Evolutionary conservation across 1,140 invertebrate genomes (phyloP), one percentile per base, ranked within the genome.

Genomic region (Asobara japonica): DNA sequence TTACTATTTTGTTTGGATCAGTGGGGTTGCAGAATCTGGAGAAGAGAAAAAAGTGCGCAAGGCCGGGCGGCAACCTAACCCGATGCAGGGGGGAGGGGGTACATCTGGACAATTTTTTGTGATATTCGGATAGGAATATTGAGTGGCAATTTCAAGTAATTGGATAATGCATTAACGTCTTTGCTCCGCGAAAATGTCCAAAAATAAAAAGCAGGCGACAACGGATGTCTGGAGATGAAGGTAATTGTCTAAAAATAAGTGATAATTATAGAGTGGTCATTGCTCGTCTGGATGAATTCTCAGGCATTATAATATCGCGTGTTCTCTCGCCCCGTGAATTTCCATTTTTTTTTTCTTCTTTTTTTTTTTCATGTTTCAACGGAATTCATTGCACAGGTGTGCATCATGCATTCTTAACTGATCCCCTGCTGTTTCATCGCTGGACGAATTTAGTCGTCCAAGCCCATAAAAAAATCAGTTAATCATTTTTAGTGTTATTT

Each of bases 351-450:
- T n/a, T n/a, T n/a, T n/a, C n/a, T n/a, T n/a, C n/a, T n/a, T n/a
- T n/a, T n/a, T n/a, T n/a, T n/a, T n/a, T n/a, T n/a, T n/a, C 67
- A 69, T 69, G 67, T 69, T 69, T 31, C 67, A 33, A 33, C 33
- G 67, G 67, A 69, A 69, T 69, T 69, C 60, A 69, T 69, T 69
- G 60, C 48, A 51, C 51, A 56, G 51, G 51, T 56, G 51, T 56
- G 51, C 51, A 56, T 56, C 51, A 56, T 56, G 51, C 51, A 56
- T 56, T 56, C 51, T 56, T 56, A 56, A 56, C 51, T 11, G 51
- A 56, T 25, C 65, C 38, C 65, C 65, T 66, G 65, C 65, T 66
- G 65, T 41, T 66, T 45, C 13, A 27, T 66, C 18, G 22, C 68
- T 36, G 62, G 13, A 41, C 33, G 38, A 65, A 72, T 72, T 72